Conservation (phyloP, 2,113 vertebrate species). For the Sminthopsis crassicaudata region DNA sequence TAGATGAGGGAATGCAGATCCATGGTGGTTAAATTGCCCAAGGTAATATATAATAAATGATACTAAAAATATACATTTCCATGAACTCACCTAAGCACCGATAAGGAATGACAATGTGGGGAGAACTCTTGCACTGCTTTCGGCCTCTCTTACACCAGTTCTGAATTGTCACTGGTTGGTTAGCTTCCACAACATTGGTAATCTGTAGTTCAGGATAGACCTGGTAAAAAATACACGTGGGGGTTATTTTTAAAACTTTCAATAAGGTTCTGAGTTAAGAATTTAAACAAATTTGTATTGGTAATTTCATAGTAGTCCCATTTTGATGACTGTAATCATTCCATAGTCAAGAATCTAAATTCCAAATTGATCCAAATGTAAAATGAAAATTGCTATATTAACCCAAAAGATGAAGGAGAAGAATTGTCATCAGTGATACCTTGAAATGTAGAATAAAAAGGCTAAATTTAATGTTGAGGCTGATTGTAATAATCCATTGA, state of each 20-base stretch:
- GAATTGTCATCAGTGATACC: background rate
- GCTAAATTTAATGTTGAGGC: background rate
- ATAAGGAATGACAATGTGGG: constrained; percentile 97
- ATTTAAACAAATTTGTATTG: background rate
- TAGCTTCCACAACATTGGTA: constrained; percentile 98
- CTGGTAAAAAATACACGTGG: constrained; percentile 77
- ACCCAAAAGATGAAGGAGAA: background rate
- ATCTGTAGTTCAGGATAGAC: constrained; percentile 98
- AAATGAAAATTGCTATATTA: background rate
- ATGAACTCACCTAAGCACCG: constrained; percentile 93
- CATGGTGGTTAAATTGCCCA: background rate
- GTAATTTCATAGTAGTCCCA: background rate
- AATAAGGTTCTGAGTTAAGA: background rate
- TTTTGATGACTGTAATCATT: background rate
- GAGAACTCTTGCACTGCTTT: constrained; percentile 94
- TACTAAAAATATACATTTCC: background rate
- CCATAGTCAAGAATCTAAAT: background rate
- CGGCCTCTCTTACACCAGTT: constrained; percentile 98
- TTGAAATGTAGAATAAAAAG: background rate
- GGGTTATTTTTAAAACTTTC: background rate
- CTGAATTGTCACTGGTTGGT: constrained; percentile 97
- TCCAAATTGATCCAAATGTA: background rate
- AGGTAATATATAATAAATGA: background rate
- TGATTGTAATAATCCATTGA: background rate
- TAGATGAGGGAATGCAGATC: background rate